phyloP scores from a whole-genome alignment of 2,113 vertebrate genomes.

The Mesitornis unicolor region DNA sequence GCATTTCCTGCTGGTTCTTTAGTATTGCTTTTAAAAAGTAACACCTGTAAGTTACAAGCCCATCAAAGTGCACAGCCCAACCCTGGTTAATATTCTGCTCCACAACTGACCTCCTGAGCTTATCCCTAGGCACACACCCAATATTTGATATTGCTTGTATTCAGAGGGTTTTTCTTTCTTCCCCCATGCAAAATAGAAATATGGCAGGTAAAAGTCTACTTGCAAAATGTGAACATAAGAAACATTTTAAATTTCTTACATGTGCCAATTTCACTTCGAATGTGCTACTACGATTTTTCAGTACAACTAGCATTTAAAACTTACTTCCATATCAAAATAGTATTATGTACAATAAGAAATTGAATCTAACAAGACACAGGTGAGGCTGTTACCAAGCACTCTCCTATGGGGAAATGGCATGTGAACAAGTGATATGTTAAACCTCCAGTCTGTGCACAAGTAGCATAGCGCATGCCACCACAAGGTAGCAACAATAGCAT shows the following conservation, averaged over 20 bases:
- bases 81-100: slow-evolving; percentile 15
- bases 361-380: slow-evolving; percentile 73
- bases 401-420: slow-evolving; percentile 79
- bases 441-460: slow-evolving; percentile 85
- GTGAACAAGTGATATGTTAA: slow-evolving; percentile 74
- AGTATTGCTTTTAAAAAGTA: slow-evolving; percentile 9
- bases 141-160: not conserved
- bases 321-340: slow-evolving; percentile 25
- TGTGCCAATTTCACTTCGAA: slow-evolving; percentile 15
- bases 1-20: not conserved
- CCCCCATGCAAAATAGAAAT: slow-evolving; percentile 18
- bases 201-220: slow-evolving; percentile 29
- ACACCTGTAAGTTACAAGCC: slow-evolving; percentile 17
- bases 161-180: not conserved
- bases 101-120: slow-evolving; percentile 15
- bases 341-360: slow-evolving; percentile 41
- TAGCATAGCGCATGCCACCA: slow-evolving; percentile 67
- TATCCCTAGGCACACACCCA: not conserved
- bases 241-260: slow-evolving; percentile 20
- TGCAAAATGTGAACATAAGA: slow-evolving; percentile 6
- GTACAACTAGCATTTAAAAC: slow-evolving; percentile 24
- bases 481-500: slow-evolving; percentile 67
- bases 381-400: slow-evolving; percentile 85
- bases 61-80: slow-evolving; percentile 65
- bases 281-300: slow-evolving; percentile 28